Conservation (phyloP, 2,113 vertebrate genomes). For the Cyprinodon tularosa region DNA sequence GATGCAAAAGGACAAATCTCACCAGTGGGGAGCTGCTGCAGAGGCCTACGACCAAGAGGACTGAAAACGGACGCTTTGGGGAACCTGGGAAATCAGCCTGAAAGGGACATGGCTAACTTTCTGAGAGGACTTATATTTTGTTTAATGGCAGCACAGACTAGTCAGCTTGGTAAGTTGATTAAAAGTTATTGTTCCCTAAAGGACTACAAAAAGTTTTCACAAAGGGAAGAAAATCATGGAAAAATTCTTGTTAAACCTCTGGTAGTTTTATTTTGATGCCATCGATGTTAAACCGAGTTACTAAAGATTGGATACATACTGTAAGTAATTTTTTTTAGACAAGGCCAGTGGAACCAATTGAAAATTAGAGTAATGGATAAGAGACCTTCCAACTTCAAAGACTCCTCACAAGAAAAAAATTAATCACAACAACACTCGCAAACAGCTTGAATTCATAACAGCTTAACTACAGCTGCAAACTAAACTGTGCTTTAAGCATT, state of each 20-base stretch:
- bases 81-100: background rate
- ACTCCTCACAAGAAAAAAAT: too few relatives aligned
- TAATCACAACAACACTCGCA: too few relatives aligned
- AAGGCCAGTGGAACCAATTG: background rate
- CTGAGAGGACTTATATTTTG: conserved; percentile 60
- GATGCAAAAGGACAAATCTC: conserved; percentile 39
- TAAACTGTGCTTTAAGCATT: too few relatives aligned
- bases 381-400: background rate
- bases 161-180: conserved; percentile 66
- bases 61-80: background rate
- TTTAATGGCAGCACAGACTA: conserved; percentile 53
- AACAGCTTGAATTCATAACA: too few relatives aligned
- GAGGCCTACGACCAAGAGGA: conserved; percentile 1
- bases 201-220: background rate
- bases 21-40: conserved; percentile 20
- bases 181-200: background rate
- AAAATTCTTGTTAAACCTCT: background rate
- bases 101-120: conserved; percentile 44
- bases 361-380: too few relatives aligned
- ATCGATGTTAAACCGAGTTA: background rate
- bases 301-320: background rate
- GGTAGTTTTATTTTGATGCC: background rate
- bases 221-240: background rate
- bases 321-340: background rate
- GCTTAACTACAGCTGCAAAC: too few relatives aligned